Percentiles rank a stretch among this genome's conserved stretches.
These are phyloP conservation scores for Chrysolina oricalcia DNA, from an alignment of 2,888 invertebrate genomes.

Conservation along the genomic window DNA sequence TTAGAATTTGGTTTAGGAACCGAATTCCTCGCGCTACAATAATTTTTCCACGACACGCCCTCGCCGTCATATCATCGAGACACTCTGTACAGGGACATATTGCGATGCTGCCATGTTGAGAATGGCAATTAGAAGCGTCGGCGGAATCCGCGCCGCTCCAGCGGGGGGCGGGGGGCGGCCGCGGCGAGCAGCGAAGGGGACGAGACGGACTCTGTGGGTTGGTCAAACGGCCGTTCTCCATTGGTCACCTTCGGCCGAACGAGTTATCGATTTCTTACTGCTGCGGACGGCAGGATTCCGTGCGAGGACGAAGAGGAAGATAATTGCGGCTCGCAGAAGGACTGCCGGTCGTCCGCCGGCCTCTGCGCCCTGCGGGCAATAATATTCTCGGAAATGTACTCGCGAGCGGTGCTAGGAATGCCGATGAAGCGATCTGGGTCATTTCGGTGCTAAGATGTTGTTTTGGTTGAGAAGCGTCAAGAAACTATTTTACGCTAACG, in stretches of 20 bases:
- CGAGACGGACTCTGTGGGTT: conserved; percentile 43
- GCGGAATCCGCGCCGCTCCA: conserved; percentile 33
- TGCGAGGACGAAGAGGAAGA: conserved; percentile 28
- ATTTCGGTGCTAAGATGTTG: background rate
- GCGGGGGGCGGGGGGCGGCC: background rate
- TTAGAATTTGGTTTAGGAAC: background rate
- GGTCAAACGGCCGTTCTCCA: conserved; percentile 57
- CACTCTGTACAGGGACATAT: conserved; percentile 4
- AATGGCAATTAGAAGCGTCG: conserved; percentile 48
- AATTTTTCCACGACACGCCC: background rate
- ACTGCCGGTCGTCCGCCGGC: conserved; percentile 6
- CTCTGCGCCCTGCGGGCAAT: conserved; percentile 9
- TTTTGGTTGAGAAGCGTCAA: background rate
- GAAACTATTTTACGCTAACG: background rate
- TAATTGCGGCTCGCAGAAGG: conserved; percentile 19
- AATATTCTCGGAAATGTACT: conserved; percentile 25
- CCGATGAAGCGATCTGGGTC: conserved; percentile 21
- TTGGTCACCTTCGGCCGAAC: conserved; percentile 65
- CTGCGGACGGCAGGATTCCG: conserved; percentile 29
- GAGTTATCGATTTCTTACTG: conserved; percentile 50
- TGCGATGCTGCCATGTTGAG: conserved; percentile 46
- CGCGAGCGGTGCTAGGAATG: conserved; percentile 5
- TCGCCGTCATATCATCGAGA: background rate
- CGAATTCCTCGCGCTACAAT: background rate
- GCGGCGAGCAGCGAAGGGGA: conserved; percentile 3